Evolutionary conservation across 2,797 vertebrate genomes (phyloP), one percentile per base, ranked within the genome.

Genomic region (Melanotaenia maccullochi): DNA sequence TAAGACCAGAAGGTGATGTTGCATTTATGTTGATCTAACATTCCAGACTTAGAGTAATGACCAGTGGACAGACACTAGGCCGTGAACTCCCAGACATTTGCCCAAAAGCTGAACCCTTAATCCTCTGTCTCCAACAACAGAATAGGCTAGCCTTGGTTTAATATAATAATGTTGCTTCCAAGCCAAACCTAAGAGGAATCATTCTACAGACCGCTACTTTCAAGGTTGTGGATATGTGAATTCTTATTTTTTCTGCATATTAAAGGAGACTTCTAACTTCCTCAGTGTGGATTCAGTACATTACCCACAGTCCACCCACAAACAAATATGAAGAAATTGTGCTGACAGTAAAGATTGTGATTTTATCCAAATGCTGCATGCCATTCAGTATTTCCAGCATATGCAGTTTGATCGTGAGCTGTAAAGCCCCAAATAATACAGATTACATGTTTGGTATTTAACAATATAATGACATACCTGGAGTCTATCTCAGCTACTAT

Each of bases 1-100:
- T 89, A 81, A 83, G 78, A 71, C 79, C 83, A 76, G 66, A 87
- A 87, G 88, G 78, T 89, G 86, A 89, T 90, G 55, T 60, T 58
- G 24, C 65, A 60, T 85, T 75, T 61, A 71, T 72, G 80, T 81
- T 78, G 76, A 82, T 85, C 65, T 86, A 47, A 60, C 75, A 88
- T 89, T 88, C 87, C 87, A 83, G 62, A 51, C 38, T 16, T 33
- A 84, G 76, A 86, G 73, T 85, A 85, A 88, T 67, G 81, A 82
- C 68, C 71, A 83, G 72, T 64, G 79, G 76, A 89, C 76, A 78
- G 78, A 87, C 79, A 81, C 66, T 71, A 85, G 84, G 88, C 79
- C 72, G 54, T 9, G 36, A 47, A 61, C 54, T 72, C 68, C 58
- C 85, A 85, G 80, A 85, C 68, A 54, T 71, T 64, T 56, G 18